Conservation (phyloP, 2,113 vertebrate species). For the Macroglossus sobrinus region DNA sequence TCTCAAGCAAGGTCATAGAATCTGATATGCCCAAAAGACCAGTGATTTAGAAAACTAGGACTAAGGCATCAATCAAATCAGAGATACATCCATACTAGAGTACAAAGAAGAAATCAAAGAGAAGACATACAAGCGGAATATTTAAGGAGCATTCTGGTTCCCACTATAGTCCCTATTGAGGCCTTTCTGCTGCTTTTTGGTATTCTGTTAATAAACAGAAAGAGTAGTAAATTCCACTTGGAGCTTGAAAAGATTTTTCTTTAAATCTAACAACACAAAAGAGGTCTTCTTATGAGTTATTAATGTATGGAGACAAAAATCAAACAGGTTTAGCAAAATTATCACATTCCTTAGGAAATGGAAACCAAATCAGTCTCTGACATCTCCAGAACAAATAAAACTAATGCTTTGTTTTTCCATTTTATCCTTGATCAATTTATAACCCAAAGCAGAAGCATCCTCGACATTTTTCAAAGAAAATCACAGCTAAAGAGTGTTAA, state of each 20-base stretch:
- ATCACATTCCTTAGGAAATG: conserved; percentile 9
- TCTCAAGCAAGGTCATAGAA: conserved; percentile 32
- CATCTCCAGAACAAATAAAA: conserved; percentile 10
- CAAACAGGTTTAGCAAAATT: conserved; percentile 19
- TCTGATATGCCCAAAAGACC: background rate
- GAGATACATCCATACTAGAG: background rate
- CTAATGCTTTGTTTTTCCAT: background rate
- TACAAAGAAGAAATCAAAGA: background rate
- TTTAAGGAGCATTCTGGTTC: background rate
- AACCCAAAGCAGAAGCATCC: background rate
- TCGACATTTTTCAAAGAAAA: conserved; percentile 40
- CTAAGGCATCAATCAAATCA: background rate
- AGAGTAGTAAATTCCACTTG: background rate
- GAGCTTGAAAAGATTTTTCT: background rate
- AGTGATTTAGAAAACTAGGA: conserved; percentile 5
- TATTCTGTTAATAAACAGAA: conserved; percentile 36
- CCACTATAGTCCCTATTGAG: background rate
- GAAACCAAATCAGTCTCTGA: background rate
- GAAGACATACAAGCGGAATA: background rate
- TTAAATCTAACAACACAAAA: conserved; percentile 31
- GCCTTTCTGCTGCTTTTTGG: background rate
- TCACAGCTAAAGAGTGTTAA: background rate
- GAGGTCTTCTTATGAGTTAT: conserved; percentile 24
- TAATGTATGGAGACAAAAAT: conserved; percentile 38
- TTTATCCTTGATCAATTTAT: background rate